Base-by-base conservation (phyloP, 2,888 invertebrate species). In the Lepidocyrtinus sp. region DNA sequence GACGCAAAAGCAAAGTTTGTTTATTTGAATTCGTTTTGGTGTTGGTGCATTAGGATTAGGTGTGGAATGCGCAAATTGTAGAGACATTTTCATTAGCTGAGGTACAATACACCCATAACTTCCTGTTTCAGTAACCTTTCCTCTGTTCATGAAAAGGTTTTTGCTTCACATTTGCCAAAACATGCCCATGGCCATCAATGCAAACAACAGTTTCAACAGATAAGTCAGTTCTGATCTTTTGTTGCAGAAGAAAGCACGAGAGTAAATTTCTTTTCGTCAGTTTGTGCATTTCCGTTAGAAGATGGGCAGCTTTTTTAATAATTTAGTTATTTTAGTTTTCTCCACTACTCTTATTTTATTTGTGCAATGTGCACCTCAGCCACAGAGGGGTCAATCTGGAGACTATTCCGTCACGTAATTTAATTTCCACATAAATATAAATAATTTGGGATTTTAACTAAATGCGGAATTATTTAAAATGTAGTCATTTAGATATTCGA, bases 401-500 rank as follows among this genome's bases (percentile, higher is more conserved):
- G 85, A 85, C 45, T 85, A 85, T 36, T 83, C 85, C 9, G 85
- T 85, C 36, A 85, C 85, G 85, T 85, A 83, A 27, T 26, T 17
- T 50, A 45, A 19, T 72, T 19, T 17, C 27, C 2, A 36, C 12
- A 36, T 12, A 12, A 36, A 9, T 12, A 36, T 36, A 12, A 36
- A 9, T 5, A 36, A 5, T 9, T 36, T 36, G 5, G 12, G 36
- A 36, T 36, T 36, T 36, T 36, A 36, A 36, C 36, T 12, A 5
- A 5, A 36, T n/a, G n/a, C n/a, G n/a, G n/a, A n/a, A n/a, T n/a
- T n/a, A n/a, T n/a, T n/a, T n/a, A n/a, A n/a, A n/a, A n/a, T n/a
- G 15, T 87, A 93, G 93, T 46, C 91, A 92, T 88, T 92, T 92
- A 89, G 93, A 93, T 86, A 93, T 94, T 84, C 92, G 94, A 83